Evolutionary conservation across 2,797 vertebrate species (phyloP), one percentile per base, ranked within the genome.

Genomic region (Tadarida brasiliensis): DNA sequence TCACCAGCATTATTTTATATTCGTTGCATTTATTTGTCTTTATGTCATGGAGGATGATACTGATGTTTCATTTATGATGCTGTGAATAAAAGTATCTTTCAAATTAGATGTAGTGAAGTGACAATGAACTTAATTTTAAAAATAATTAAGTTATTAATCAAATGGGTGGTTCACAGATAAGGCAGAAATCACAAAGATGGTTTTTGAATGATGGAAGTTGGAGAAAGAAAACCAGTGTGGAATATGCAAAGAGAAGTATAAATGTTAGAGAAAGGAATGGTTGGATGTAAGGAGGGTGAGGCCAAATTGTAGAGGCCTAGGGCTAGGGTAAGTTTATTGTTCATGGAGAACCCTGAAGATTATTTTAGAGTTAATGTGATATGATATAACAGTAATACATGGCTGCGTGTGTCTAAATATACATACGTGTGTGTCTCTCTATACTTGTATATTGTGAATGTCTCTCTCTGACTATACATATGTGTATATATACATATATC

Each of bases 351-450:
- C 28, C 22, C 44, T 63, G 65, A 30, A 9, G 19, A 5, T 39
- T 39, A 51, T 24, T 77, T 83, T 35, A 68, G 61, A 33, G 19
- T 56, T 51, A 11, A 11, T 2, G 16, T 54, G 77, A 74, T 51
- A 3, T 39, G 90, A 17, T n/a, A 22, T 33, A 26, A 26, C 5
- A 24, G 15, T 26, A 68, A 77, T 44, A 7, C 3, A 2, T 28
- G 33, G 3, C 0, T 56, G 10, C 2, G 1, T 20, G 24, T 28
- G 0, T 35, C 17, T 56, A 0, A 35, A 26, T 63, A 20, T 35
- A 44, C 30, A n/a, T 15, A 15, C 3, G 2, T 11, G 17, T 63
- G 26, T 5, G 2, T 91, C 2, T 91, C 20, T 85, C 28, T 68
- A 5, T 82, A 12, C 20, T 15, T 49, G 16, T 47, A 28, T 59